Evolutionary conservation across 1,140 invertebrate species (phyloP), one percentile per base, ranked within the genome.

Genomic region (Holcopasites calliopsidis): DNA sequence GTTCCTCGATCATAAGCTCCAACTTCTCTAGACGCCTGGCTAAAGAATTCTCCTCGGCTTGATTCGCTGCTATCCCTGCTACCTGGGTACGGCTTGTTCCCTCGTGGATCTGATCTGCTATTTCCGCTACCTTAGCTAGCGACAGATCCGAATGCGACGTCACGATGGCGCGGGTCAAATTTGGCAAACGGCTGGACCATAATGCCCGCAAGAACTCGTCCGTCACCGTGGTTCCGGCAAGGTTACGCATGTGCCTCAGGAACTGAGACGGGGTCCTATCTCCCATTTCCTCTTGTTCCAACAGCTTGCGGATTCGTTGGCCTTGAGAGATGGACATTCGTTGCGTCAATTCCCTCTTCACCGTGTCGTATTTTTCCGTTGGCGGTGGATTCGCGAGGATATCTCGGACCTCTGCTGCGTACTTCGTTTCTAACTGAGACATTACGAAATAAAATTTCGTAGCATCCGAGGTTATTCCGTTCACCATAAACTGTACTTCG

Each of bases 181-280:
- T 16, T n/a, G 82, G 84, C 47, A 88, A 47, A 23, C 77, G 76
- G 2, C 70, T 47, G 6, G 70, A n/a, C 77, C 83, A 88, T 42
- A 85, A 44, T 10, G 75, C 65, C 2, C 58, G 50, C 16, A 86
- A 26, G 0, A 84, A 65, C 8, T 73, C 68, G 31, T 85, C 85
- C 0, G 33, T 7, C 0, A 79, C 49, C 2, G 49, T 49, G 18
- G 26, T 50, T 10, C 52, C 64, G 1, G 57, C 35, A 0, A 86
- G 52, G 8, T 69, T 47, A 6, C 52, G 23, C 76, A 87, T 83
- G 16, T 82, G 55, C 3, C 77, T 38, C 31, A 89, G 47, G 16
- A 89, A 69, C 50, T 87, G 83, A 0, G 84, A 74, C 23, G 79
- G 85, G 18, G 76, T 77, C 50, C 82, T 74, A 60, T 83, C 77